Evolutionary conservation across 2,888 invertebrate genomes (phyloP).

Genomic region (Elmis aenea): DNA sequence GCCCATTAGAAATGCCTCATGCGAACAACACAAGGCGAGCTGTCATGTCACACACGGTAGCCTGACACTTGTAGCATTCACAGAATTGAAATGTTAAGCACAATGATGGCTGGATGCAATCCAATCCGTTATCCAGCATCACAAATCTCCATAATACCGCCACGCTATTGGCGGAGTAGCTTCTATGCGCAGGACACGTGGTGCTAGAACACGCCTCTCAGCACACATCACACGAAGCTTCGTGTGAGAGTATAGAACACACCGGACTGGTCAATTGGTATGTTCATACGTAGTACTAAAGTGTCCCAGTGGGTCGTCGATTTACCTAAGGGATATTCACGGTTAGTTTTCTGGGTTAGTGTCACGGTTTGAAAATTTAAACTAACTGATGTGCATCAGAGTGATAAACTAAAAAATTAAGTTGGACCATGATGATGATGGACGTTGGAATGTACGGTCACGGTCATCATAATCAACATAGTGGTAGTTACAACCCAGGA

Average conservation of each 20-base stretch:
- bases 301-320: too few species aligned
- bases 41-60: slow-evolving; percentile 47
- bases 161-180: slow-evolving; percentile 34
- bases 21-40: slow-evolving; percentile 42
- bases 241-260: slow-evolving; percentile 25
- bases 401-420: not conserved
- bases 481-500: slow-evolving; percentile 39
- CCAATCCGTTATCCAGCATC: slow-evolving; percentile 44
- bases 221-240: slow-evolving; percentile 28
- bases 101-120: slow-evolving; percentile 47
- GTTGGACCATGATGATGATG: slow-evolving; percentile 67
- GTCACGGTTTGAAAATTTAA: not conserved
- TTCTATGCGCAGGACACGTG: slow-evolving; percentile 38
- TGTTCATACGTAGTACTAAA: slow-evolving; percentile 15
- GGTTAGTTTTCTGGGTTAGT: not conserved
- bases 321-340: too few species aligned
- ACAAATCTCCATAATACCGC: slow-evolving; percentile 34
- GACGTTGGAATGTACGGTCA: slow-evolving; percentile 76
- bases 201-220: slow-evolving; percentile 31
- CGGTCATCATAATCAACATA: slow-evolving; percentile 52
- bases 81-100: slow-evolving; percentile 45
- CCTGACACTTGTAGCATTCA: slow-evolving; percentile 44
- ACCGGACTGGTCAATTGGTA: slow-evolving; percentile 23
- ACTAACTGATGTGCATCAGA: not conserved
- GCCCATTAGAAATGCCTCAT: slow-evolving; percentile 39